These are phyloP conservation scores for Buathra laborator DNA, from an alignment of 2,888 invertebrate genomes.

Conservation along the genomic window DNA sequence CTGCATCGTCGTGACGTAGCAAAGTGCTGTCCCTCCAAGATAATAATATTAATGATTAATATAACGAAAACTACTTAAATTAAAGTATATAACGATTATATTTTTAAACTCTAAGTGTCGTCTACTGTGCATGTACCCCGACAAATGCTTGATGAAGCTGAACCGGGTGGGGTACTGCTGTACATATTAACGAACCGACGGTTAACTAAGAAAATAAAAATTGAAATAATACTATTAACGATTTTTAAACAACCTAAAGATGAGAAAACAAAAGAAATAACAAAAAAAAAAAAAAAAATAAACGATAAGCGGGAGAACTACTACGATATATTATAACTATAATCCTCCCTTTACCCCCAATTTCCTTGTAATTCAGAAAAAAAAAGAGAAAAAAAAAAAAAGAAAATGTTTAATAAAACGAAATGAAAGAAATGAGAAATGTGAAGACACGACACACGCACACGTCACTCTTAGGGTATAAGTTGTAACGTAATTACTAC, in stretches of 20 bases:
- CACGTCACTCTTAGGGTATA: constrained; percentile 77
- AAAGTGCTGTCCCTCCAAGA: constrained; percentile 85
- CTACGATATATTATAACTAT: constrained; percentile 63
- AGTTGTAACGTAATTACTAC: constrained; percentile 65
- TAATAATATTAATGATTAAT: constrained; percentile 81
- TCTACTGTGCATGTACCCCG: constrained; percentile 82
- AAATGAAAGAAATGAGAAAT: constrained; percentile 12
- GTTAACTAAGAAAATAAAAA: constrained; percentile 77
- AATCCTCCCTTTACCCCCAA: constrained; percentile 45
- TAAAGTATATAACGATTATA: constrained; percentile 84
- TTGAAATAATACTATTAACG: constrained; percentile 71
- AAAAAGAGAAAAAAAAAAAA: constrained; percentile 28
- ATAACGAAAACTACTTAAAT: constrained; percentile 75
- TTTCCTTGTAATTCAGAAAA: constrained; percentile 73
- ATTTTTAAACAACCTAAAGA: constrained; percentile 70
- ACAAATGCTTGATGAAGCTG: constrained; percentile 70
- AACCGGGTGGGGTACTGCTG: constrained; percentile 79
- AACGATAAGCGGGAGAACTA: constrained; percentile 64
- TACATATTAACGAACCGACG: constrained; percentile 82
- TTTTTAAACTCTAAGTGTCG: constrained; percentile 86
- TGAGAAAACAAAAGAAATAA: constrained; percentile 53
- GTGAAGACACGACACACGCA: constrained; percentile 72
- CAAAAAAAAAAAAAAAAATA: constrained; percentile 33
- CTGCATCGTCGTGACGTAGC: constrained; percentile 84
- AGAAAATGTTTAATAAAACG: constrained; percentile 27